phyloP scores from a whole-genome alignment of 1,140 invertebrate species.

The Euschistus heros region DNA sequence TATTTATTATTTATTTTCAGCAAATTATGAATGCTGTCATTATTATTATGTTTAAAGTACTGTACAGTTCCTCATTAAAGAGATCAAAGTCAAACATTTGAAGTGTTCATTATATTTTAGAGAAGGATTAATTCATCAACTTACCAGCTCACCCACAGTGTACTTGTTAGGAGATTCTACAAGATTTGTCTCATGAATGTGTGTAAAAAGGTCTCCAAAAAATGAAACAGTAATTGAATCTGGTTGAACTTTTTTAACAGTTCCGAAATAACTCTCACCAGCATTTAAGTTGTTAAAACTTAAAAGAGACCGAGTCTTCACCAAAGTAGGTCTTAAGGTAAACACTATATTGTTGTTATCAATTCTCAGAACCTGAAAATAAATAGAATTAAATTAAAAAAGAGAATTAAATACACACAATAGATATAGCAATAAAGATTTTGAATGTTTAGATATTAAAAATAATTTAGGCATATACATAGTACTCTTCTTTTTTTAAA shows the following conservation, averaged over 20 bases:
- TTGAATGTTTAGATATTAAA: too few relatives aligned
- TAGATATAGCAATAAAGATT: too few relatives aligned
- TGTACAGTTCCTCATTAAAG: too few relatives aligned
- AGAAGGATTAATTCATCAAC: not conserved
- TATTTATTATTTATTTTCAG: too few relatives aligned
- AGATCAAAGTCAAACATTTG: not conserved
- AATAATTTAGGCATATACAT: too few relatives aligned
- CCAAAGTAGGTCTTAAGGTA: conserved; percentile 1
- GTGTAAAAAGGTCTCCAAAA: not conserved
- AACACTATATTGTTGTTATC: not conserved
- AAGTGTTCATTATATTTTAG: not conserved
- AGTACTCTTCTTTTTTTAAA: too few relatives aligned
- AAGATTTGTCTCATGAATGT: not conserved
- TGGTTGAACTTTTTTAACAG: not conserved
- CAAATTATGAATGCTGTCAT: too few relatives aligned
- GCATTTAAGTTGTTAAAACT: not conserved
- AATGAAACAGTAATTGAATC: conserved; percentile 3
- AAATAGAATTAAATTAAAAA: not conserved
- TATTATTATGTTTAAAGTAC: too few relatives aligned
- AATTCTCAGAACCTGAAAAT: conserved; percentile 1
- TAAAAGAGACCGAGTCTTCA: not conserved
- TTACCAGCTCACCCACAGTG: not conserved
- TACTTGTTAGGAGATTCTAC: not conserved
- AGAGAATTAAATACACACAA: not conserved
- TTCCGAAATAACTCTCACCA: not conserved